phyloP scores from a whole-genome alignment of 2,888 invertebrate genomes.

The Agriopis leucophaearia region DNA sequence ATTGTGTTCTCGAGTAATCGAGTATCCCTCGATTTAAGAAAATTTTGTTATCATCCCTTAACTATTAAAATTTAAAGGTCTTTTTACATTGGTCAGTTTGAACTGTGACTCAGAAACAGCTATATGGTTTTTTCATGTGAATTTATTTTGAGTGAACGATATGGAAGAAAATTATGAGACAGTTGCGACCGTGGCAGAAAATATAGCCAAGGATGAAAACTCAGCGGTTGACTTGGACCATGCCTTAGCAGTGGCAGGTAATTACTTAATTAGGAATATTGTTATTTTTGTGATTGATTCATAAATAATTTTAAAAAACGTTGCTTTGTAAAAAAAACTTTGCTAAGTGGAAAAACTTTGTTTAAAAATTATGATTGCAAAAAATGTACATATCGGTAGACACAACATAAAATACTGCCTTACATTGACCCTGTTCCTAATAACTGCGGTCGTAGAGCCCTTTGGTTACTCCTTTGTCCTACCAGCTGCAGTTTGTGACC shows the following conservation, averaged over 20 bases:
- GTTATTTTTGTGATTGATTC: not conserved
- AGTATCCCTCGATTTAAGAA: not conserved
- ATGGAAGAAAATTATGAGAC: not conserved
- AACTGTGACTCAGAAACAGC: not conserved
- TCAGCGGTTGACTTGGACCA: constrained; percentile 1
- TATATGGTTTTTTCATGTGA: not conserved
- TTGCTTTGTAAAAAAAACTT: not conserved
- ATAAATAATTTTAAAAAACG: not conserved
- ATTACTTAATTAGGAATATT: not conserved
- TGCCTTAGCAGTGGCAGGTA: constrained; percentile 4
- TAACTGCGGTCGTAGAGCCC: constrained; percentile 88
- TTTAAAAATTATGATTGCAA: too few species aligned
- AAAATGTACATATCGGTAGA: constrained; percentile 56
- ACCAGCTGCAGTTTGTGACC: constrained; percentile 88
- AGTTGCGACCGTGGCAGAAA: not conserved
- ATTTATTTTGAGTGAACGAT: not conserved
- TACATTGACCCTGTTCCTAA: constrained; percentile 73
- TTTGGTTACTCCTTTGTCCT: constrained; percentile 88
- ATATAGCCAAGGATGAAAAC: not conserved
- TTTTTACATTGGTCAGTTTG: not conserved
- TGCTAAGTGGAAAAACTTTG: too few species aligned
- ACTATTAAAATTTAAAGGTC: not conserved
- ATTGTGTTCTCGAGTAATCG: too few species aligned
- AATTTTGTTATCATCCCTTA: not conserved
- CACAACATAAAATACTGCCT: constrained; percentile 74